A percentile compares a stretch with the other conserved stretches of the same genome.
phyloP scores from a whole-genome alignment of 2,888 invertebrate genomes.

The Megalurothrips usitatus region DNA sequence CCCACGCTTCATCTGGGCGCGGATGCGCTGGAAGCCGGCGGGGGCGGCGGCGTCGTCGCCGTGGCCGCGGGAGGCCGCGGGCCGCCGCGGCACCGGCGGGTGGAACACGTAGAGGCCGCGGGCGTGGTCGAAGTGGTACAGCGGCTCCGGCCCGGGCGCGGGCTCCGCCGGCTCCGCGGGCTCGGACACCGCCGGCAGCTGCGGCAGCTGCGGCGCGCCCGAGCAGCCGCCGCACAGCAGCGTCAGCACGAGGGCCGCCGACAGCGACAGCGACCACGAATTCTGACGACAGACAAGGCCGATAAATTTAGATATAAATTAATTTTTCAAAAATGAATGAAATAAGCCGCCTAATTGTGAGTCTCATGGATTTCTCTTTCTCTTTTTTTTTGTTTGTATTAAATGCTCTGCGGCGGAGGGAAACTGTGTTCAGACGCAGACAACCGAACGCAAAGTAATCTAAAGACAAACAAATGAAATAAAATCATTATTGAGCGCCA shows the following conservation, averaged over 20 bases:
- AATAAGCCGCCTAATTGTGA: no score
- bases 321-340: no score
- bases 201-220: not conserved
- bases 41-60: not conserved
- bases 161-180: not conserved
- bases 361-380: no score
- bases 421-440: no score
- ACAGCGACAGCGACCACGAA: not conserved
- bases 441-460: no score
- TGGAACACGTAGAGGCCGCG: not conserved
- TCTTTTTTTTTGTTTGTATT: no score
- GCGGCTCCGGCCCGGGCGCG: not conserved
- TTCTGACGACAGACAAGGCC: no score
- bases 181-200: not conserved
- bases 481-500: no score
- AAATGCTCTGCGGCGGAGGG: no score
- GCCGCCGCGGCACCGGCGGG: not conserved
- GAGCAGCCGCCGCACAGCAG: not conserved
- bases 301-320: no score
- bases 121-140: constrained; percentile 1
- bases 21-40: not conserved
- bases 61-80: not conserved
- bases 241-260: not conserved
- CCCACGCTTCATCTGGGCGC: not conserved
- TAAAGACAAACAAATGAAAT: no score